Conservation (phyloP, 2,797 vertebrate genomes). For the Pterois miles region DNA sequence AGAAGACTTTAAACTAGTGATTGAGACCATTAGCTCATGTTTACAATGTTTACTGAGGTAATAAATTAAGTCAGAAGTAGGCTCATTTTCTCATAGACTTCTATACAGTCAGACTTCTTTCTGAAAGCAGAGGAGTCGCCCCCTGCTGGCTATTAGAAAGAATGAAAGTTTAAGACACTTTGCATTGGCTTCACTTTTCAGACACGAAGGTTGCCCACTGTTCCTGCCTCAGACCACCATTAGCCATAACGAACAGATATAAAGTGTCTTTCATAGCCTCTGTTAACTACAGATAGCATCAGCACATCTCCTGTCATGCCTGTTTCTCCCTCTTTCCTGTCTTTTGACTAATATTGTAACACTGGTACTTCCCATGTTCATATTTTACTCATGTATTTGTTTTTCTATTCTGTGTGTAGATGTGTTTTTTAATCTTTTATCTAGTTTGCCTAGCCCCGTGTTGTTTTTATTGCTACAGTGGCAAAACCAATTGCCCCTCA, state of each 20-base stretch:
- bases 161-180: too few relatives aligned
- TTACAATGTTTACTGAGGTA: too few relatives aligned
- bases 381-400: background rate
- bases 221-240: background rate
- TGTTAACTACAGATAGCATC: background rate
- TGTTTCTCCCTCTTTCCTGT: background rate
- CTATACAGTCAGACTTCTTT: too few relatives aligned
- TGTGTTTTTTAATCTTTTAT: background rate
- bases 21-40: too few relatives aligned
- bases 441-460: background rate
- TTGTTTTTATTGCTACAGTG: background rate
- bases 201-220: background rate
- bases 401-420: background rate
- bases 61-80: too few relatives aligned
- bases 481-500: background rate
- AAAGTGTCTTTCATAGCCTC: background rate
- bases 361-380: background rate
- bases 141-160: too few relatives aligned
- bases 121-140: too few relatives aligned
- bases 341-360: background rate
- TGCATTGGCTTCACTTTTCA: too few relatives aligned
- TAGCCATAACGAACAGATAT: background rate
- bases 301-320: background rate
- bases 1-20: accelerated
- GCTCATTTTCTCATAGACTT: too few relatives aligned